Base-by-base conservation (phyloP, 2,113 vertebrate genomes). In the Chitala chitala region DNA sequence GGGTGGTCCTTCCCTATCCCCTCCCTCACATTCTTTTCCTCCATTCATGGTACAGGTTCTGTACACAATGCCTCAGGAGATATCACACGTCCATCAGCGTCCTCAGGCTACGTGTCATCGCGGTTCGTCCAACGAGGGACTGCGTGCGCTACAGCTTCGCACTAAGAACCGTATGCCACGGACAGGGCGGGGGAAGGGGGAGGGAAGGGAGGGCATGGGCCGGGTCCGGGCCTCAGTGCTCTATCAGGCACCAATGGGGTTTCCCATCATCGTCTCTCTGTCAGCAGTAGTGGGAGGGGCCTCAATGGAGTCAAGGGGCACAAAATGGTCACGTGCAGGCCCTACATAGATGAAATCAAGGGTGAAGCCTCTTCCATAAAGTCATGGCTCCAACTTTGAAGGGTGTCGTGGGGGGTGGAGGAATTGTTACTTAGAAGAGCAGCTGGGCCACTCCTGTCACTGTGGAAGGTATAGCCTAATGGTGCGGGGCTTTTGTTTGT, bases 1-100 rank as follows among this genome's bases (percentile, higher is more conserved):
- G 82, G 89, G 88, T 80, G 87, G 92, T 86, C 94, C 88, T 82
- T 95, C 91, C 79, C 89, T 90, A 78, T 94, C 93, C 86, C 92
- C 95, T 88, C 90, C 89, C 82, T 96, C 95, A 90, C 90, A 94
- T 83, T 95, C 95, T 89, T 96, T 98, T 91, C 93, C 96, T 89
- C 97, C 96, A 94, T 98, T 99, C 97, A 99, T 99, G 92, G 93
- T 94, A 94, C 90, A 90, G 92, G 90, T 89, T 93, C 93, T 91
- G 91, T 86, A 90, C 89, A 85, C 78, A 82, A 93, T 89, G 88
- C 92, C 91, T 91, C 89, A 87, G 70, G 87, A 95, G 93, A 82
- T 92, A 95, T 97, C 92, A 98, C 90, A 93, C 93, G 84, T 84
- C 87, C 91, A 91, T 91, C 91, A 90, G 88, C 82, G 92, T 92